phyloP scores from a whole-genome alignment of 2,797 vertebrate genomes.

The Otolemur crassicaudatus region DNA sequence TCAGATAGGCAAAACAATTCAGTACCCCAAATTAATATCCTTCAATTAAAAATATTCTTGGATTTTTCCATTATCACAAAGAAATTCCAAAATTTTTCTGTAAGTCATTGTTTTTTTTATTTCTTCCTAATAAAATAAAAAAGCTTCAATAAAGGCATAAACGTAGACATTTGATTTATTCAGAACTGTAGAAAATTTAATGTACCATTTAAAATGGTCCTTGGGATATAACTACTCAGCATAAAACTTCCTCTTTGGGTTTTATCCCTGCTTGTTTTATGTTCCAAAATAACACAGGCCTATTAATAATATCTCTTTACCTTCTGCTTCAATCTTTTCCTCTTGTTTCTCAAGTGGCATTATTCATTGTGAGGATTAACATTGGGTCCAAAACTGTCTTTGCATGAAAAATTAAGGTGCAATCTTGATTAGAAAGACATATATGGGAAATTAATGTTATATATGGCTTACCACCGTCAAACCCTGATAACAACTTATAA shows the following conservation, averaged over 20 bases:
- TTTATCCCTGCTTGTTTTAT: slow-evolving; percentile 81
- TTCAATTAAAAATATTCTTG: slow-evolving; percentile 10
- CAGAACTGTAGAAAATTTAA: slow-evolving; percentile 78
- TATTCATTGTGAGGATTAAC: slow-evolving; percentile 21
- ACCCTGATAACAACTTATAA: neutral
- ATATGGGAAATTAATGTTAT: neutral
- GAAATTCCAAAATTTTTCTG: slow-evolving; percentile 50
- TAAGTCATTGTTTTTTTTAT: slow-evolving; percentile 60
- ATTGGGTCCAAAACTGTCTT: slow-evolving; percentile 27
- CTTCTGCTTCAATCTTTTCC: slow-evolving; percentile 16
- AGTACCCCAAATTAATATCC: slow-evolving; percentile 36
- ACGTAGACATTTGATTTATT: slow-evolving; percentile 78
- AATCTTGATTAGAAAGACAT: neutral
- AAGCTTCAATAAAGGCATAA: slow-evolving; percentile 68
- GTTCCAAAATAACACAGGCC: slow-evolving; percentile 68
- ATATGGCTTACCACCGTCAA: neutral
- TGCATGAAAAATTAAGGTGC: neutral
- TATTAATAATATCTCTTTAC: slow-evolving; percentile 75
- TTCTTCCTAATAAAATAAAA: slow-evolving; percentile 70
- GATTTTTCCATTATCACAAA: slow-evolving; percentile 52
- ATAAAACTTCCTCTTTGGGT: slow-evolving; percentile 77
- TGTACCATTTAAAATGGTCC: slow-evolving; percentile 78
- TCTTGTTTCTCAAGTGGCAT: neutral
- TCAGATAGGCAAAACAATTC: neutral
- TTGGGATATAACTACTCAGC: slow-evolving; percentile 75